Evolutionary conservation across 2,797 vertebrate species (phyloP).

Genomic region (Hipposideros larvatus): DNA sequence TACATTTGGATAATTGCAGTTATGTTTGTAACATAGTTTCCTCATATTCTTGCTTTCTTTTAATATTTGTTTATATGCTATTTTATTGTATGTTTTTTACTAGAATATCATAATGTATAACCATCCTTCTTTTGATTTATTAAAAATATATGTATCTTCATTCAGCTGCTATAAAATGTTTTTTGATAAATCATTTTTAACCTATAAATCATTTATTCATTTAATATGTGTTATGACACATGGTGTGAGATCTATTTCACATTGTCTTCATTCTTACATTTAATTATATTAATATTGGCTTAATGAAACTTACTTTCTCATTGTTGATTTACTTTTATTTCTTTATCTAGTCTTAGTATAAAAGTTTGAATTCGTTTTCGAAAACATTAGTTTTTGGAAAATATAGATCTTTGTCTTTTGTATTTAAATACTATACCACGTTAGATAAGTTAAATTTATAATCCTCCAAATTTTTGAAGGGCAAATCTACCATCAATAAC

Average conservation of each 20-base stretch:
- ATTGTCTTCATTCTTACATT: background rate
- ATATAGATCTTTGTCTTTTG: background rate
- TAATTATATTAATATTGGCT: background rate
- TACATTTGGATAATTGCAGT: background rate
- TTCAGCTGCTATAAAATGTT: background rate
- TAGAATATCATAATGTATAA: background rate
- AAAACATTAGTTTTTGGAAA: background rate
- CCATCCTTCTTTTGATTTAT: background rate
- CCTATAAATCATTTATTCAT: background rate
- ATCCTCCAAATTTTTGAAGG: background rate
- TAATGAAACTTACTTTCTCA: background rate
- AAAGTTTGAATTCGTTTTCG: constrained; percentile 5
- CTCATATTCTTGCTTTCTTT: constrained; percentile 11
- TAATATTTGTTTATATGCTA: background rate
- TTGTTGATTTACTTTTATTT: background rate
- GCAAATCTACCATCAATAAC: background rate
- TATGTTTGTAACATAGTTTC: background rate
- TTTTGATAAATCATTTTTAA: background rate
- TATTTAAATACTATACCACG: background rate
- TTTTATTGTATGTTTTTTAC: background rate
- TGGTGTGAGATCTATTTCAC: background rate
- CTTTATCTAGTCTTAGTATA: background rate
- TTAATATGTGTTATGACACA: background rate
- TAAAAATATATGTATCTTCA: background rate
- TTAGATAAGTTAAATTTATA: background rate